Evolutionary conservation across 2,888 invertebrate genomes (phyloP), one percentile per base, ranked within the genome.

Genomic region (Chrysolina americana): DNA sequence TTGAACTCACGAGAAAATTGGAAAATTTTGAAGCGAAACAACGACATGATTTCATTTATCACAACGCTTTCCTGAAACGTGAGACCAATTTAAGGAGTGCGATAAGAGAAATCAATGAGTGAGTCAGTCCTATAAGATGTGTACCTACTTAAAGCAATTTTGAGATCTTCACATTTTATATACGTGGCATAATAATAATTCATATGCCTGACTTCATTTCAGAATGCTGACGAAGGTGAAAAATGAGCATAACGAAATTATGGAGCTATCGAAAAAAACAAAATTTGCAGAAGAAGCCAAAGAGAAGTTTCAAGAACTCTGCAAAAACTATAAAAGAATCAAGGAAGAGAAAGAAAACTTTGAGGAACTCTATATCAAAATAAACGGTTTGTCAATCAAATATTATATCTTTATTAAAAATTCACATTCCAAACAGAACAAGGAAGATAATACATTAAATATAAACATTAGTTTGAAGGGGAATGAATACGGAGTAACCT

Each of bases 11-110:
- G 13, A 78, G 81, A 66, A 80, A 83, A 79, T 44, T 83, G 2
- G 83, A 84, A 23, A 79, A 81, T 65, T 74, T 85, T 3, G 81
- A 83, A 73, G 79, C 80, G 2, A 82, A 84, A 70, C 81, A 81
- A 53, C 77, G 75, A n/a, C 81, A 81, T 53, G 81, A 81, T 68
- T 64, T 65, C 5, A 70, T 76, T 28, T 83, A 80, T 71, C 81
- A 80, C 36, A 83, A 80, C 28, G 81, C 83, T 44, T 76, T 85
- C 21, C 68, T 80, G 10, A 79, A 82, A 63, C 76, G 81, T 63
- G 75, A 83, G 41, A 72, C 47, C 15, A 80, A 81, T 71, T 74
- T 83, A 23, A 82, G 81, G 73, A 75, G 59, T 17, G 69, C 76
- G n/a, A 79, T 84, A 41, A 71, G 44, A 41, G 73, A 80, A 65